These are phyloP conservation scores for Andrena praecox DNA, from an alignment of 2,888 invertebrate species.

Conservation along the genomic window DNA sequence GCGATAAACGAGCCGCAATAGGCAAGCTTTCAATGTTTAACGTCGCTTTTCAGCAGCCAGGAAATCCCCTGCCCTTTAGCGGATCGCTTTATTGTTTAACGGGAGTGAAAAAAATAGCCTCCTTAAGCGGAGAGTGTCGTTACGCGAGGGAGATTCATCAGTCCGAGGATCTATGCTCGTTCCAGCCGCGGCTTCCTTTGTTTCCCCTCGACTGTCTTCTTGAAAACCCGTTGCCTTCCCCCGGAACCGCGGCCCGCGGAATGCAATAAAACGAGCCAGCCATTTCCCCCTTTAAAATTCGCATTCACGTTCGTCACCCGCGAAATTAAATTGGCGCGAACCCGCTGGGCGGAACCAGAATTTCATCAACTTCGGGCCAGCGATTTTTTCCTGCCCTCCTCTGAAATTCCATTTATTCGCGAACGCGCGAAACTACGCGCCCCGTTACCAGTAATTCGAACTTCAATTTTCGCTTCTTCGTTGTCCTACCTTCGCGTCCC, in stretches of 20 bases:
- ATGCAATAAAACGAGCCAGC: conserved; percentile 1
- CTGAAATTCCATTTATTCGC: conserved; percentile 46
- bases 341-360: background rate
- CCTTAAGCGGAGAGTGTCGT: conserved; percentile 8
- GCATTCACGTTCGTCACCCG: background rate
- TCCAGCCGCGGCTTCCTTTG: conserved; percentile 1
- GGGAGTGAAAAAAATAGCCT: background rate
- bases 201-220: background rate
- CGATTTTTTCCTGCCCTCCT: conserved; percentile 12
- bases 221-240: background rate
- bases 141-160: background rate
- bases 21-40: too few relatives aligned
- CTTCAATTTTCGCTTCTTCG: conserved; percentile 42
- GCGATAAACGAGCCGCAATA: background rate
- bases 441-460: conserved; percentile 46
- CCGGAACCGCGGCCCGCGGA: background rate
- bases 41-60: background rate
- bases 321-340: conserved; percentile 15
- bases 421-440: conserved; percentile 30
- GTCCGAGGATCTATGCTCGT: background rate
- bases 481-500: background rate
- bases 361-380: conserved; percentile 15
- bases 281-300: background rate
- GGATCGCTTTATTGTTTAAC: conserved; percentile 14
- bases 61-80: background rate